Percentiles rank a stretch among this genome's conserved stretches.
These are phyloP conservation scores for Taurulus bubalis DNA, from an alignment of 2,113 vertebrate species.

Conservation along the genomic window DNA sequence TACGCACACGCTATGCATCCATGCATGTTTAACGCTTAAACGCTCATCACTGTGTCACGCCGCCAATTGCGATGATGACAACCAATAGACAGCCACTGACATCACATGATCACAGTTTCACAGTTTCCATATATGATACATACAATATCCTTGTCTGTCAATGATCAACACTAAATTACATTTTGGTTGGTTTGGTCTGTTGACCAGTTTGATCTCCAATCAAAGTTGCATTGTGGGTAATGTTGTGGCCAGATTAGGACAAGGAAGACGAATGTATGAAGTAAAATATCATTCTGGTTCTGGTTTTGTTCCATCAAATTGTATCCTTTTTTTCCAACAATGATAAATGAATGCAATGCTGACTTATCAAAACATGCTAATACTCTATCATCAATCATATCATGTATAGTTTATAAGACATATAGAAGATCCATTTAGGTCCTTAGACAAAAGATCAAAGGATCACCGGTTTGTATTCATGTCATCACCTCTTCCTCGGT, in stretches of 20 bases:
- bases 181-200: background rate
- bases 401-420: background rate
- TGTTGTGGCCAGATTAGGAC: background rate
- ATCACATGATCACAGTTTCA: conserved; percentile 10
- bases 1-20: conserved; percentile 36
- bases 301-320: background rate
- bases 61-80: conserved; percentile 24
- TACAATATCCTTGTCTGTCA: background rate
- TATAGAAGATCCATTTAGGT: conserved; percentile 1
- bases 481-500: background rate
- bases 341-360: background rate
- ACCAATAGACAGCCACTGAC: conserved; percentile 14
- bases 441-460: background rate
- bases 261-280: background rate
- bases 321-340: background rate
- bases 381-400: background rate
- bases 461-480: conserved; percentile 11
- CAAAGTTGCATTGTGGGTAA: background rate
- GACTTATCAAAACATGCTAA: background rate
- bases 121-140: conserved; percentile 1
- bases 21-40: conserved; percentile 54
- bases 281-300: background rate
- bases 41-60: conserved; percentile 46
- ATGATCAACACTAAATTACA: background rate
- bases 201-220: background rate